Evolutionary conservation across 1,140 invertebrate species (phyloP), one percentile per base, ranked within the genome.

Genomic region (Zaprionus camerounensis): DNA sequence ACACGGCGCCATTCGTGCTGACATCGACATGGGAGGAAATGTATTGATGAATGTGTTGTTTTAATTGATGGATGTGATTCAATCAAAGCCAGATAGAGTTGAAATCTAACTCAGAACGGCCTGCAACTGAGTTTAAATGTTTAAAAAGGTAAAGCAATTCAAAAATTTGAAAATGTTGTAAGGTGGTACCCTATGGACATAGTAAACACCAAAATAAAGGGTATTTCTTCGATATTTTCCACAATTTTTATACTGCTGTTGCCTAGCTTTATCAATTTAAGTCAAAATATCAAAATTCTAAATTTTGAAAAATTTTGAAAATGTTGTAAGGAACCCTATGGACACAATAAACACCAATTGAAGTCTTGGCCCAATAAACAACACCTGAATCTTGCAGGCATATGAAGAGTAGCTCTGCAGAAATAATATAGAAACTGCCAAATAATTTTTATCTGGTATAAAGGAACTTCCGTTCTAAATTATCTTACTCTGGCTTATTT

Each of bases 21-120:
- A 81, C 85, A 84, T 61, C 85, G 58, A 85, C 85, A 74, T 72
- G 85, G 73, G 64, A 61, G 65, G 57, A 80, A 91, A 81, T 87
- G 83, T 91, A 85, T 91, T 91, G 91, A 92, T 92, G 91, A 91
- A 92, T 92, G 90, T 78, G 72, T 82, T 81, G 81, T 46, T 92
- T 91, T 92, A 92, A 92, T 92, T 92, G 91, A 92, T 90, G 86
- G 87, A 92, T 91, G 91, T 70, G 82, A 46, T 46, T 46, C n/a
- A 46, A 46, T 46, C 41, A 46, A 17, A 46, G n/a, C 15, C 17
- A 46, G 41, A 46, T 46, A 9, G n/a, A 46, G 41, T 17, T 46
- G n/a, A 46, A 46, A 46, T 46, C 41, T 46, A 46, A 46, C 41
- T 17, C 41, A 17, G 41, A 1, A 17, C 41, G 7, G n/a, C n/a